Base-by-base conservation (phyloP, 2,113 vertebrate genomes). In the Prinia subflava region DNA sequence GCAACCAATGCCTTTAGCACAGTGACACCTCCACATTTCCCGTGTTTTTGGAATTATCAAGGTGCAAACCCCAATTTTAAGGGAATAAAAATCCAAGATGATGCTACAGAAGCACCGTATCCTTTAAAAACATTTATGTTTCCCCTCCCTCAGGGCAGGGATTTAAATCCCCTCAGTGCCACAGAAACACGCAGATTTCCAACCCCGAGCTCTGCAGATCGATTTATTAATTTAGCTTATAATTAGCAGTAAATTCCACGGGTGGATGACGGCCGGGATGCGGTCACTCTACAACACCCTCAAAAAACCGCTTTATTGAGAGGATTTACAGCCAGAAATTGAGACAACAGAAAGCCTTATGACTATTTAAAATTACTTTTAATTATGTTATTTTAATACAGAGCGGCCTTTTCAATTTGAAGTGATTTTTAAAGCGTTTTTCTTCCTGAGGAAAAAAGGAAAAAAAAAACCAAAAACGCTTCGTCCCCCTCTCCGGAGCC, bases 361-460 rank as follows among this genome's bases (percentile, higher is more conserved):
- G 24, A 4, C 10, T 5, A 9, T 6, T 16, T 23, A 4, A 19
- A 7, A 39, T 5, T 2, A 20, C 0, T 33, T 11, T 23, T 2
- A 52, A 23, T 18, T 0, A 11, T 30, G 52, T 50, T 13, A 35
- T 21, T 67, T 37, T 12, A 15, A 37, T 3, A 33, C 0, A 12
- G 1, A 52, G 17, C 4, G 44, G 21, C 4, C 30, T 65, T 39
- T 39, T 5, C 2, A 17, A 39, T 14, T 10, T 2, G 3, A 52
- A n/a, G 13, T 2, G 27, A 1, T 7, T 44, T 27, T 33, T 44
- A 11, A 37, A 33, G 18, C 10, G 9, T 5, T 56, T 31, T 50
- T 56, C 14, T 15, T 30, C 49, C 35, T 31, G 7, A 67, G 14
- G 31, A 28, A 30, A 27, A 50, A 41, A 52, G 31, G 22, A 30